Base-by-base conservation (phyloP, 2,797 vertebrate genomes). In the Spinus olivaceus region DNA sequence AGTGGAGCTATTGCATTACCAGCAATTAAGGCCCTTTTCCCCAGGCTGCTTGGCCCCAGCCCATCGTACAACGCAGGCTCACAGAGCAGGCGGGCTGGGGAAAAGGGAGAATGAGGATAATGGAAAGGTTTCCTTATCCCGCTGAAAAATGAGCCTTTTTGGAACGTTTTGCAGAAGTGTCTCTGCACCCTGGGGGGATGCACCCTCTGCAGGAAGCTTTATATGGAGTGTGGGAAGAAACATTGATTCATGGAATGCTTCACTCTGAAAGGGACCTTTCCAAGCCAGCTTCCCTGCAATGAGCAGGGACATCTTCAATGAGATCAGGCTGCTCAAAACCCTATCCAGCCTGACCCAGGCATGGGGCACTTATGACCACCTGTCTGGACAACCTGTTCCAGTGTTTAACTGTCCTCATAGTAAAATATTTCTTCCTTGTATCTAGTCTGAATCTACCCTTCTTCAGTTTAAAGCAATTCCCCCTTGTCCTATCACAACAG, bases 1-100 rank as follows among this genome's bases (percentile, higher is more conserved):
- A 97, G 81, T 96, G 81, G 84, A 80, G 73, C 91, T 95, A 97
- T 94, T 97, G 83, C 37, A 93, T 97, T 97, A 95, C 96, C 14
- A 37, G 89, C 91, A 97, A 89, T 94, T 93, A 93, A 95, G 72
- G 66, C 61, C 6, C 44, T 71, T 67, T 50, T 86, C 80, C 72
- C 46, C 0, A 22, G 81, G 90, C 69, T 86, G 49, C 81, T 72
- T 0, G 1, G 44, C 37, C 72, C 66, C 61, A 44, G 0, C 33
- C 22, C 0, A 0, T 37, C 25, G 30, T 14, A 27, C 0, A 1
- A 32, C 11, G n/a, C 4, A 3, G 61, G 50, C 60, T 76, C n/a
- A 6, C 1, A 0, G 23, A n/a, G 57, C 0, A 0, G 17, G 12
- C 35, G 49, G 39, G 61, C 50, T 71, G 81, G 37, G 37, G 37